Percentiles rank a stretch among this genome's conserved stretches.
These are phyloP conservation scores for Stramonita haemastoma DNA, from an alignment of 2,888 invertebrate genomes.

Conservation along the genomic window DNA sequence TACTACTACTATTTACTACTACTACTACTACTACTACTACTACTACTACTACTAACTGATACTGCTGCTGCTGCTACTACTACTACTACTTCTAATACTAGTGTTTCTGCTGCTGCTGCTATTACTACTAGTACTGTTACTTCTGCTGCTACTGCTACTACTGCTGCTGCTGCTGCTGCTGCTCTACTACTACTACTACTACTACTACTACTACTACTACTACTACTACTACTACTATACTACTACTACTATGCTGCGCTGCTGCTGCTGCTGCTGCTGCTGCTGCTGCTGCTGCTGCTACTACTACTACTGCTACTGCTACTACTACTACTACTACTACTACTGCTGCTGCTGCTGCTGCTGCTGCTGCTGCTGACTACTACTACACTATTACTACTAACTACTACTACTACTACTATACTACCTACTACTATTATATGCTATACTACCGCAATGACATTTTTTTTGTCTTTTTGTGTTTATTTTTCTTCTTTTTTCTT, in stretches of 20 bases:
- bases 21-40: background rate
- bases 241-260: background rate
- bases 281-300: background rate
- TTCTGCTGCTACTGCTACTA: background rate
- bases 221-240: background rate
- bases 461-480: too few relatives aligned
- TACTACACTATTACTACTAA: too few relatives aligned
- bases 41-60: background rate
- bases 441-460: too few relatives aligned
- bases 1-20: background rate
- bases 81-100: too few relatives aligned
- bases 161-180: background rate
- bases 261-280: slow-evolving; percentile 1
- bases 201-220: background rate
- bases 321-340: too few relatives aligned
- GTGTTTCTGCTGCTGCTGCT: too few relatives aligned
- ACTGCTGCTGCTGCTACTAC: too few relatives aligned
- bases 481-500: too few relatives aligned
- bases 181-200: background rate
- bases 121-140: background rate
- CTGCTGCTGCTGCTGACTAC: too few relatives aligned
- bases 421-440: too few relatives aligned
- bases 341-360: too few relatives aligned
- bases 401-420: too few relatives aligned
- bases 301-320: background rate